Evolutionary conservation across 2,888 invertebrate species (phyloP).

Genomic region (Platycnemis pennipes): DNA sequence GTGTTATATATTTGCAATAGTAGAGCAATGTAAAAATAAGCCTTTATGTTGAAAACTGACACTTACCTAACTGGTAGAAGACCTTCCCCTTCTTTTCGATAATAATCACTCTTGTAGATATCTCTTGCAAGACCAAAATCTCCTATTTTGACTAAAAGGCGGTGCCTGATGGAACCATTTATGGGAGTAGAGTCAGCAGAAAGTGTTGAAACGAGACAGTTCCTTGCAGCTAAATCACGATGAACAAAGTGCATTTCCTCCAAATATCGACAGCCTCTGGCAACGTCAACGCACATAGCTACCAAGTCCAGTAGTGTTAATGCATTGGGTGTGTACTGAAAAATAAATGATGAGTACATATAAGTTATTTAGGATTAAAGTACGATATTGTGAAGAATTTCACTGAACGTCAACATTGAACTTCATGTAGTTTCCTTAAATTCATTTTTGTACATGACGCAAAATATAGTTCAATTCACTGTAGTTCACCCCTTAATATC

Average conservation of each 20-base stretch:
- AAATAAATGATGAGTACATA: slow-evolving; percentile 59
- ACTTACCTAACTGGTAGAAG: slow-evolving; percentile 90
- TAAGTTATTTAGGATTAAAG: too few species aligned
- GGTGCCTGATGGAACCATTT: slow-evolving; percentile 37
- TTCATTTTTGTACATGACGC: too few species aligned
- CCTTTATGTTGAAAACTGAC: neutral
- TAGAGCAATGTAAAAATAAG: neutral
- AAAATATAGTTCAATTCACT: too few species aligned
- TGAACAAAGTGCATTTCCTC: slow-evolving; percentile 99
- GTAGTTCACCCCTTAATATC: too few species aligned
- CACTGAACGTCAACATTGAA: too few species aligned
- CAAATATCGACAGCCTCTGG: slow-evolving; percentile 95
- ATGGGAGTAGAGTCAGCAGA: slow-evolving; percentile 86
- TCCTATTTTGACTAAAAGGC: slow-evolving; percentile 90
- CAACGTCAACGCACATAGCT: slow-evolving; percentile 97
- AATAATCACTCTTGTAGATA: slow-evolving; percentile 98
- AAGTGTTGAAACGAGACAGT: slow-evolving; percentile 90
- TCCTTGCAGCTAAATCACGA: slow-evolving; percentile 96
- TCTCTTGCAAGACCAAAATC: slow-evolving; percentile 98
- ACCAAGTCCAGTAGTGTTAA: slow-evolving; percentile 92
- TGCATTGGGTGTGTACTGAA: slow-evolving; percentile 83
- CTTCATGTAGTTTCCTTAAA: too few species aligned
- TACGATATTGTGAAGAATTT: too few species aligned
- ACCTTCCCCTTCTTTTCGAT: slow-evolving; percentile 94
- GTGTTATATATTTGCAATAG: too few species aligned